These are phyloP conservation scores for Enteromius mattozi DNA, from an alignment of 2,797 vertebrate species.

Conservation along the genomic window DNA sequence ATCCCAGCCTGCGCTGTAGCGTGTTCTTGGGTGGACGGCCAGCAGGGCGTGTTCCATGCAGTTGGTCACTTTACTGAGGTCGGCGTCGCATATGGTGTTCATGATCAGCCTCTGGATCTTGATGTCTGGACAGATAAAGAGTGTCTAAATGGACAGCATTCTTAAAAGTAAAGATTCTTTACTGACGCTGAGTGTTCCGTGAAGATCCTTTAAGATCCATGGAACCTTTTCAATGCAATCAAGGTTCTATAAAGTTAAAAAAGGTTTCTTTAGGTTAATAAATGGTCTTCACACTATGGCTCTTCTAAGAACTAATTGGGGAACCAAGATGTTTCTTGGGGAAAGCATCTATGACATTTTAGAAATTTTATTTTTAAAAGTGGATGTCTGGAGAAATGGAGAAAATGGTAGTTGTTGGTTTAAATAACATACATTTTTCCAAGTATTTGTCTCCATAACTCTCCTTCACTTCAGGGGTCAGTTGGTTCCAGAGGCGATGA, in stretches of 20 bases:
- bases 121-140: slow-evolving; percentile 76
- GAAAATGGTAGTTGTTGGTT: neutral
- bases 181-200: neutral
- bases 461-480: slow-evolving; percentile 81
- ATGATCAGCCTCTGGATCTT: slow-evolving; percentile 84
- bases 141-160: neutral
- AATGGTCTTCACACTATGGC: neutral
- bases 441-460: slow-evolving; percentile 89
- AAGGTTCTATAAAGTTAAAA: neutral
- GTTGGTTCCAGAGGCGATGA: slow-evolving; percentile 84
- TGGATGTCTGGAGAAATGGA: neutral
- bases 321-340: neutral
- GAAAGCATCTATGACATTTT: neutral
- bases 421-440: slow-evolving; percentile 83
- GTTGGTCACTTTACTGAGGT: slow-evolving; percentile 88
- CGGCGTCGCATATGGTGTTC: slow-evolving; percentile 85
- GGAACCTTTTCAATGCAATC: neutral
- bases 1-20: slow-evolving; percentile 94
- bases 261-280: neutral
- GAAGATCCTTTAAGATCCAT: neutral
- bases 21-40: slow-evolving; percentile 83
- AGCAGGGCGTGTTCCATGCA: slow-evolving; percentile 91
- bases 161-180: neutral
- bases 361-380: neutral
- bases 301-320: neutral